Base-by-base conservation (phyloP, 1,140 invertebrate genomes). In the Muscidifurax raptorellus region DNA sequence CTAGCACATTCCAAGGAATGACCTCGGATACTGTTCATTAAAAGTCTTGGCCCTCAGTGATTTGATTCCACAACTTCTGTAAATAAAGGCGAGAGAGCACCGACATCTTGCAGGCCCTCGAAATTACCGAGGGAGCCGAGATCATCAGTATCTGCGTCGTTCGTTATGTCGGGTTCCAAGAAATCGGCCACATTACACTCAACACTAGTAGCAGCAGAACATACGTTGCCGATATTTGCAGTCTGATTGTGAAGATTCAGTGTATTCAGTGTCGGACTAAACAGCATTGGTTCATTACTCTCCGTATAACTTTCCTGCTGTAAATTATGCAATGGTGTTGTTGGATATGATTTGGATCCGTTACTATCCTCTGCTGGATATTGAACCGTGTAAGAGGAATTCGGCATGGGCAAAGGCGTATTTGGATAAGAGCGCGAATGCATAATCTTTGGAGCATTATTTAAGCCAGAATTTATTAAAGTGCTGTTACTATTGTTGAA, bases 381-480 rank as follows among this genome's bases (percentile, higher is more conserved):
- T 9, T 82, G 69, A 76, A 82, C 7, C 9, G 75, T n/a, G 27
- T 88, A 88, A 7, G 86, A 84, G 13, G 71, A 72, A 27, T 82
- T 85, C 74, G 88, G 87, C 5, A 89, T 80, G 6, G 93, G 92
- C 59, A 93, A 76, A 0, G 93, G 93, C 13, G 93, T 94, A 75
- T 93, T 94, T 0, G 93, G 92, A 86, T 93, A 94, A 3, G 92
- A 93, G 9, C 92, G 87, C 0, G 93, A 92, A 10, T 91, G 89
- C 30, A 92, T 91, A n/a, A 90, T 89, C 67, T 91, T 92, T 6
- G 66, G 10, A 66, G 25, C 6, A n/a, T 64, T 40, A 44, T 74
- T 77, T 25, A 64, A 3, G 7, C 18, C 25, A 78, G 75, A 18
- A 78, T 47, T 77, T 28, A 18, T 4, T 13, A 0, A 3, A 64